Evolutionary conservation across 2,888 invertebrate species (phyloP), one percentile per base, ranked within the genome.

Genomic region (Formica aserva): DNA sequence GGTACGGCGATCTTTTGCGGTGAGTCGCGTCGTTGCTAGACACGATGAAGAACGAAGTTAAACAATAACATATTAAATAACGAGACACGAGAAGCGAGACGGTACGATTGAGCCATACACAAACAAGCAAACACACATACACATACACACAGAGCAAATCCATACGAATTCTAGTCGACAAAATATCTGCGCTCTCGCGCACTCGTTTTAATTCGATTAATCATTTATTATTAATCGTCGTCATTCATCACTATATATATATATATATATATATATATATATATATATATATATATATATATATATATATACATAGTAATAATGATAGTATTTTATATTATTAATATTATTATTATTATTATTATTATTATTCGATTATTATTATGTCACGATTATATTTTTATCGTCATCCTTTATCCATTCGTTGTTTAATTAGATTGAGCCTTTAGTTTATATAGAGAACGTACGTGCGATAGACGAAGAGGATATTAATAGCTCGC

Each of bases 91-190:
- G 82, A 75, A 83, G 72, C 75, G 74, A 83, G 80, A 62, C 72
- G 81, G 74, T 84, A 86, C 82, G 83, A 88, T 82, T 85, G 71
- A 87, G 75, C 84, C 84, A 82, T 83, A 77, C 83, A 67, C 92
- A 92, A 91, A 92, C 92, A 91, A 92, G 18, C 35, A 26, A 62
- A 11, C 13, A 55, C 18, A 65, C 35, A 48, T 13, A 32, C 18
- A 76, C 35, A 67, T 13, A 32, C 18, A 76, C 35, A 67, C 57
- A 84, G 84, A 80, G 83, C 77, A 57, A 83, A 88, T 92, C 94
- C 92, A 93, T 92, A 94, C 94, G 91, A 94, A 94, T 94, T 94
- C 94, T 94, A 94, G 94, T 94, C 94, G 93, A 94, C 91, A 93
- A 93, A 93, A 94, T 93, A 93, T 93, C 91, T 89, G 90, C 92